phyloP scores from a whole-genome alignment of 1,140 invertebrate species.

The Lepeophtheirus salmonis region DNA sequence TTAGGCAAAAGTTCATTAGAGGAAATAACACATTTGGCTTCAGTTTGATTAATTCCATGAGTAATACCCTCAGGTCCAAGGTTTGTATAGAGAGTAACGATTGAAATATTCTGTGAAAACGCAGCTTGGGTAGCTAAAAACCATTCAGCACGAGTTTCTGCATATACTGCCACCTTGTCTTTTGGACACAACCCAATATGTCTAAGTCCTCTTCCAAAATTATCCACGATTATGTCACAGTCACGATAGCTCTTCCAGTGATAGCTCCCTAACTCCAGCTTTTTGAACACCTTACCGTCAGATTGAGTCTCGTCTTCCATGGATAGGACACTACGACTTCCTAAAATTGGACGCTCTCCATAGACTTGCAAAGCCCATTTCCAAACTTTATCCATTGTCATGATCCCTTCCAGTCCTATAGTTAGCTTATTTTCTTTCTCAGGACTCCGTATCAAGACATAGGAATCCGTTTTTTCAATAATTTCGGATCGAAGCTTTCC shows the following conservation, averaged over 20 bases:
- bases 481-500: not conserved
- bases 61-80: slow-evolving; percentile 20
- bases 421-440: not conserved
- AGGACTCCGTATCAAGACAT: not conserved
- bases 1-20: slow-evolving; percentile 21
- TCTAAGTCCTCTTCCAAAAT: slow-evolving; percentile 28
- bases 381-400: slow-evolving; percentile 10
- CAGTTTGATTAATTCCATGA: slow-evolving; percentile 22
- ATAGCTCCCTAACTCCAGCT: slow-evolving; percentile 30
- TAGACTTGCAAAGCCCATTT: slow-evolving; percentile 25
- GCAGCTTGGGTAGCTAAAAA: slow-evolving; percentile 31
- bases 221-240: slow-evolving; percentile 28
- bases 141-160: slow-evolving; percentile 34
- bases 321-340: slow-evolving; percentile 33
- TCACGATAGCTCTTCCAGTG: slow-evolving; percentile 34
- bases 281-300: slow-evolving; percentile 33
- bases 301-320: slow-evolving; percentile 35
- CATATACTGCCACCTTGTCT: slow-evolving; percentile 29
- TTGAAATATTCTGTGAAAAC: slow-evolving; percentile 23
- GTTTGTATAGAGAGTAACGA: slow-evolving; percentile 23
- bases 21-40: slow-evolving; percentile 21
- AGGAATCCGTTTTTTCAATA: not conserved
- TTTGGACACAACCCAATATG: slow-evolving; percentile 27
- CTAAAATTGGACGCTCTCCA: slow-evolving; percentile 29
- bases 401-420: not conserved